Evolutionary conservation across 2,888 invertebrate species (phyloP).

Genomic region (Brenthis ino): DNA sequence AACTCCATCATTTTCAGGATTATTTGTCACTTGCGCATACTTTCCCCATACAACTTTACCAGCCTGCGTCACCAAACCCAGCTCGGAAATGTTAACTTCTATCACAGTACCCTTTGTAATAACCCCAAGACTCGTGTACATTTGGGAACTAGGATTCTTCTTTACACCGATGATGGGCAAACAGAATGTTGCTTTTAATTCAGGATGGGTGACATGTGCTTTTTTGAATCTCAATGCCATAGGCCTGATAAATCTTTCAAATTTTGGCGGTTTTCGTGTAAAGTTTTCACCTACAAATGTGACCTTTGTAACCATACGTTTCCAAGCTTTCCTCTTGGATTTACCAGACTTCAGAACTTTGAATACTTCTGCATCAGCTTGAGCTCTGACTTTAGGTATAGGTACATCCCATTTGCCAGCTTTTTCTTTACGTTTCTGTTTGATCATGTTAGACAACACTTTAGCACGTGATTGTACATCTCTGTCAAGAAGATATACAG

Average conservation of each 20-base stretch:
- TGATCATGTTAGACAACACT: constrained; percentile 98
- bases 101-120: constrained; percentile 99
- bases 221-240: constrained; percentile 98
- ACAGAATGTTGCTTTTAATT: constrained; percentile 98
- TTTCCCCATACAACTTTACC: constrained; percentile 99
- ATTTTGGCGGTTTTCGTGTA: constrained; percentile 99
- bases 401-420: constrained; percentile 99
- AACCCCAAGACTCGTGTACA: constrained; percentile 98
- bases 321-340: constrained; percentile 97
- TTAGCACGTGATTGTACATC: constrained; percentile 97
- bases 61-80: constrained; percentile 98
- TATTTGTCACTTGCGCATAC: constrained; percentile 99
- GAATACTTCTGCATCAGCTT: constrained; percentile 98
- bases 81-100: constrained; percentile 98
- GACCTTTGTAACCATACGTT: constrained; percentile 99
- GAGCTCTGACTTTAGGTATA: constrained; percentile 98
- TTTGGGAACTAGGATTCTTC: constrained; percentile 98
- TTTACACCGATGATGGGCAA: constrained; percentile 99
- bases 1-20: constrained; percentile 99
- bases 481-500: constrained; percentile 98
- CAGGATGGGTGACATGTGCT: constrained; percentile 99
- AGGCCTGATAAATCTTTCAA: constrained; percentile 98
- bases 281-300: constrained; percentile 99
- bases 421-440: constrained; percentile 99
- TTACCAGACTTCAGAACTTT: constrained; percentile 96